phyloP scores from a whole-genome alignment of 1,140 invertebrate species.

The Penaeus chinensis region DNA sequence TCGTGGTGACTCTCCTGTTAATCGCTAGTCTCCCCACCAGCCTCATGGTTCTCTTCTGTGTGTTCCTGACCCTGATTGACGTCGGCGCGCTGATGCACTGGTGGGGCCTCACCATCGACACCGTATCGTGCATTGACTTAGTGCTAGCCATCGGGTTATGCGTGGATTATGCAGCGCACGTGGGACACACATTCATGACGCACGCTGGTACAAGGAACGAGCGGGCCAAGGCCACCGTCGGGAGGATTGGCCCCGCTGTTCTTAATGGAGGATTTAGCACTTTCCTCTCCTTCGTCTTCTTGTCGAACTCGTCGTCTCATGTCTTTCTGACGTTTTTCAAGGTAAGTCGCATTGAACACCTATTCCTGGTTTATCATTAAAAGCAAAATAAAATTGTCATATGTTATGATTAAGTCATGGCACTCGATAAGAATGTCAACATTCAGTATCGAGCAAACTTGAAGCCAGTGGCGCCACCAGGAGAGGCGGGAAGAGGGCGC shows the following conservation, averaged over 20 bases:
- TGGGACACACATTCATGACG: conserved; percentile 80
- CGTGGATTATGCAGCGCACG: conserved; percentile 89
- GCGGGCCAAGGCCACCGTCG: conserved; percentile 78
- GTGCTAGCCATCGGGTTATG: conserved; percentile 87
- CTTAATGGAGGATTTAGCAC: conserved; percentile 84
- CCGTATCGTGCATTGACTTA: conserved; percentile 84
- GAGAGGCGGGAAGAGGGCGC: too few species aligned
- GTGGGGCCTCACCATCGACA: conserved; percentile 87
- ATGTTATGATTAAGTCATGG: too few species aligned
- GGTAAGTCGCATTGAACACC: conserved; percentile 66
- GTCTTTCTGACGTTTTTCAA: conserved; percentile 85
- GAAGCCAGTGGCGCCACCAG: too few species aligned
- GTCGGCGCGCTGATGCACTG: conserved; percentile 85
- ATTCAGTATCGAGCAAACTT: too few species aligned
- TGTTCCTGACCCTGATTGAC: conserved; percentile 80
- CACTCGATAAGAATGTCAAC: too few species aligned
- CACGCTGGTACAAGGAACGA: conserved; percentile 72
- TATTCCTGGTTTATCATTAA: too few species aligned
- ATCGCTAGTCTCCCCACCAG: conserved; percentile 80
- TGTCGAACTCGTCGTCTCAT: conserved; percentile 80
- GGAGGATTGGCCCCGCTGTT: conserved; percentile 83
- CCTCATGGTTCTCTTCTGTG: conserved; percentile 82
- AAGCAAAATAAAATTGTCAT: too few species aligned
- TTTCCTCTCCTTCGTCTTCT: conserved; percentile 79
- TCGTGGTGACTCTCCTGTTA: conserved; percentile 82